These are phyloP conservation scores for Andrena cerasifolii DNA, from an alignment of 1,140 invertebrate genomes.

Conservation along the genomic window DNA sequence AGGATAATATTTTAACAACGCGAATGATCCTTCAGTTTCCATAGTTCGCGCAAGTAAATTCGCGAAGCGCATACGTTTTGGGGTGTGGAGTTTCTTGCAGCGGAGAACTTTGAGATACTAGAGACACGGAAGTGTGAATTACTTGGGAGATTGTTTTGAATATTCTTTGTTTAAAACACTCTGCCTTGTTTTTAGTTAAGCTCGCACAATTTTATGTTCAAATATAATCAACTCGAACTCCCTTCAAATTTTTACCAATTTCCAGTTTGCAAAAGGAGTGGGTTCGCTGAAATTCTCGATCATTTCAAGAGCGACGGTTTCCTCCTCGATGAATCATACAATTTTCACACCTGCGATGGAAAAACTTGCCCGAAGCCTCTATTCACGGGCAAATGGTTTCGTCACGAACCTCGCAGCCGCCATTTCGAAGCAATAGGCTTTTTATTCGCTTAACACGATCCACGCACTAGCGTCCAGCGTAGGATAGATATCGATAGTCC, in stretches of 20 bases:
- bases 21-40: too few relatives aligned
- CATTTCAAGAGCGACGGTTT: constrained; percentile 5
- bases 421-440: constrained; percentile 71
- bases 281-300: background rate
- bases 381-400: constrained; percentile 44
- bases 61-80: too few relatives aligned
- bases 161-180: too few relatives aligned
- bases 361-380: background rate
- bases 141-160: too few relatives aligned
- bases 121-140: too few relatives aligned
- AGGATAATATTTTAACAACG: constrained; percentile 31
- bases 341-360: constrained; percentile 18
- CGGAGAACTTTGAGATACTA: background rate
- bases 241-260: too few relatives aligned
- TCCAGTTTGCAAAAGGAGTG: too few relatives aligned
- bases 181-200: too few relatives aligned
- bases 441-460: constrained; percentile 78
- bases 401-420: constrained; percentile 49
- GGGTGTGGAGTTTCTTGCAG: too few relatives aligned
- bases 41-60: background rate
- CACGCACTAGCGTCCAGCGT: constrained; percentile 73
- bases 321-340: constrained; percentile 1
- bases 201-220: too few relatives aligned
- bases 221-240: too few relatives aligned
- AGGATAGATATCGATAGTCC: constrained; percentile 76